Percentiles rank a stretch among this genome's conserved stretches.
Conservation (phyloP, 35 echinoderm and acorn worm species). For the Hemicentrotus pulcherrimus region DNA sequence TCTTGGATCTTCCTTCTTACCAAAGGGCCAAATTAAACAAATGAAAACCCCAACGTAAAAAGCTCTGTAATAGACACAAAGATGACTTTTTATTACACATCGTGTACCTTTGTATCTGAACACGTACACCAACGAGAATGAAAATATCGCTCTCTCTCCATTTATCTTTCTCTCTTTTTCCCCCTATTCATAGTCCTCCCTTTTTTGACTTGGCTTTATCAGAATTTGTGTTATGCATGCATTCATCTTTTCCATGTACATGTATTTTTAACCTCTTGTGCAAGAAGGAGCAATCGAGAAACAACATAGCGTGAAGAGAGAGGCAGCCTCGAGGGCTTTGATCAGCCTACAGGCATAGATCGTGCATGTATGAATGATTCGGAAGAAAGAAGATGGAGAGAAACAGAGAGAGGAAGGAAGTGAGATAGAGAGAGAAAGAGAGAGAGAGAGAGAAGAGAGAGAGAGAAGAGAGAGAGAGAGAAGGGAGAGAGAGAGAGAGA, state of each 20-base stretch:
- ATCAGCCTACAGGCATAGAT: conserved; percentile 12
- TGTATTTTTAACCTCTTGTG: conserved; percentile 40
- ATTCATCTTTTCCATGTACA: conserved; percentile 34
- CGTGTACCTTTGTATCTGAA: neutral
- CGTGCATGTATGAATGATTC: conserved; percentile 33
- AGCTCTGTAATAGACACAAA: neutral
- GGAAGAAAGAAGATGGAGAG: neutral
- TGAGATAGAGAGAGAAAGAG: neutral
- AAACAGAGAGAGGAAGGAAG: neutral
- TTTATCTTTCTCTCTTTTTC: neutral
- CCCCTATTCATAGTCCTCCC: neutral
- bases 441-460: neutral
- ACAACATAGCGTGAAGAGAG: neutral
- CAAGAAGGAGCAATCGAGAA: neutral
- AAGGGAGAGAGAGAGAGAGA: neutral
- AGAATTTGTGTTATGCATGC: neutral
- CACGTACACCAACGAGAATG: neutral
- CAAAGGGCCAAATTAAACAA: neutral
- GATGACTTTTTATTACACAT: neutral
- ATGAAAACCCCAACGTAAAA: neutral
- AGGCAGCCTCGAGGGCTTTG: neutral
- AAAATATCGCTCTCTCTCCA: neutral
- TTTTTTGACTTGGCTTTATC: conserved; percentile 4
- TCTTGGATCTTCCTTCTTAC: too few relatives aligned
- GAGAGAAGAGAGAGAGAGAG: neutral